Percentiles rank a stretch among this genome's conserved stretches.
These are phyloP conservation scores for Sinocyclocheilus anophthalmus DNA, from an alignment of 2,113 vertebrate species.

Conservation along the genomic window DNA sequence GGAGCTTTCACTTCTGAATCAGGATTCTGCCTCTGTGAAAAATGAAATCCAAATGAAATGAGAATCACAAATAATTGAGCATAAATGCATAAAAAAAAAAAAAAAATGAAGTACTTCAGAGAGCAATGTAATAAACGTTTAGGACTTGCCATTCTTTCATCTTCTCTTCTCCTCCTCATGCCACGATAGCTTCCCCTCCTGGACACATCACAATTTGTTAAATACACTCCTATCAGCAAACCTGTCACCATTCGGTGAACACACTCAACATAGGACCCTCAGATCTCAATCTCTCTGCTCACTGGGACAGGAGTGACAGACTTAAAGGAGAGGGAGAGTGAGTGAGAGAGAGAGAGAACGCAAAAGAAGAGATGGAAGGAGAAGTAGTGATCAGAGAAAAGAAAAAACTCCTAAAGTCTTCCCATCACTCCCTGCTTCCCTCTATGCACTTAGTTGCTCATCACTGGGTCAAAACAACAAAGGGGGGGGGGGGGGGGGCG, in stretches of 20 bases:
- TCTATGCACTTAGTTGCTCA: constrained; percentile 43
- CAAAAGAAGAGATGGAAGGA: not conserved
- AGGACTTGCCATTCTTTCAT: constrained; percentile 83
- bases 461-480: constrained; percentile 35
- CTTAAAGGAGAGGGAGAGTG: not conserved
- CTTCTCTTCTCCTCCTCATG: constrained; percentile 88
- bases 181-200: constrained; percentile 90
- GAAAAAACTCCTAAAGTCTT: constrained; percentile 1
- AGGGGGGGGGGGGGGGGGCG: not conserved
- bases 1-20: constrained; percentile 83
- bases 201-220: constrained; percentile 26
- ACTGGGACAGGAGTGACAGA: constrained; percentile 45
- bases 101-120: not conserved
- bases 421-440: constrained; percentile 19
- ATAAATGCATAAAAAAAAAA: not conserved
- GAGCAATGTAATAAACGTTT: not conserved
- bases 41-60: too few relatives aligned
- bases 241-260: not conserved
- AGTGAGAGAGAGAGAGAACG: not conserved
- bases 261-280: constrained; percentile 39
- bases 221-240: not conserved
- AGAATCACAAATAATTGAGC: not conserved
- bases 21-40: constrained; percentile 76
- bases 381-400: not conserved
- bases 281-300: constrained; percentile 64